A percentile compares a stretch with the other conserved stretches of the same genome.
Evolutionary conservation across 1,140 invertebrate genomes (phyloP).

Genomic region (Chionoecetes opilio): DNA sequence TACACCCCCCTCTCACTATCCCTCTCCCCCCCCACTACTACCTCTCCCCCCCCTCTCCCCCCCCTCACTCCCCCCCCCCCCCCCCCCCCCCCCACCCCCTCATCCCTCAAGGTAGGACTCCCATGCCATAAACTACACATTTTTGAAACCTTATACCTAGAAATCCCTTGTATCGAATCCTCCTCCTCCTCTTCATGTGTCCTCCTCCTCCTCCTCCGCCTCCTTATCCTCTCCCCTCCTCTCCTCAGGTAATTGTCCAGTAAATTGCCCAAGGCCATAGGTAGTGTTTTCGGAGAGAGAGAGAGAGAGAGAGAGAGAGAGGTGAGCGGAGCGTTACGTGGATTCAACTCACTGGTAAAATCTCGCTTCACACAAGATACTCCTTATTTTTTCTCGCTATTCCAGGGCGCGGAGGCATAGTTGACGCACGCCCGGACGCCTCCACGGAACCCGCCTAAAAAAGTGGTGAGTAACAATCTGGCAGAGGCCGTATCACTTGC

Average conservation of each 20-base stretch:
- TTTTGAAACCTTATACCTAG: neutral
- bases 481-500: slow-evolving; percentile 71
- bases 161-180: neutral
- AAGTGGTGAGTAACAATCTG: slow-evolving; percentile 59
- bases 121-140: neutral
- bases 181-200: neutral
- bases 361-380: neutral
- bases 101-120: neutral
- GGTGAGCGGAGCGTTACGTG: neutral
- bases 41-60: neutral
- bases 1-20: neutral
- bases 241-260: neutral
- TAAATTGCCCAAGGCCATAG: neutral
- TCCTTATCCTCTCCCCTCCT: neutral
- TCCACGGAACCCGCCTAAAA: slow-evolving; percentile 49
- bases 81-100: no score
- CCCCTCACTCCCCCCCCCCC: no score
- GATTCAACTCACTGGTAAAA: neutral
- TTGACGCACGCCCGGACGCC: slow-evolving; percentile 48
- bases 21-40: neutral
- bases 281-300: neutral
- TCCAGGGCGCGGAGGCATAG: neutral
- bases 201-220: neutral
- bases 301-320: no score
- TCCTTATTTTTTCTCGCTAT: neutral